Evolutionary conservation across 2,888 invertebrate species (phyloP).

Genomic region (Drosophila paramelanica): DNA sequence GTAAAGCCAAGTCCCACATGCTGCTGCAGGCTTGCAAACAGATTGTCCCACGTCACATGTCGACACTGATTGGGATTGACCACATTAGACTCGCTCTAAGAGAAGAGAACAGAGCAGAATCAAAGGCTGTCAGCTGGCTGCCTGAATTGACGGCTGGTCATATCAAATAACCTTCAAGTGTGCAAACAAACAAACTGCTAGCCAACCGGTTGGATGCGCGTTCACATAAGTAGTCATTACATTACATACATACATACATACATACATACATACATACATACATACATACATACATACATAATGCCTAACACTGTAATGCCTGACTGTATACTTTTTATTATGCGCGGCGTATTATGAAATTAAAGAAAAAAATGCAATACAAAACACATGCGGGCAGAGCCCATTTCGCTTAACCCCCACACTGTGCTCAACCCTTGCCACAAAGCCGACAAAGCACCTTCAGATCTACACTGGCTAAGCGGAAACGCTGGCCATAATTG

Average conservation of each 20-base stretch:
- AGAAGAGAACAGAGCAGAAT: slow-evolving; percentile 17
- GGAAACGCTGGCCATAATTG: too few species aligned
- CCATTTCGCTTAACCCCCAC: too few species aligned
- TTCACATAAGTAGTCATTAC: slow-evolving; percentile 41
- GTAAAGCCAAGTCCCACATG: slow-evolving; percentile 10
- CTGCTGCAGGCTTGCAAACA: slow-evolving; percentile 26
- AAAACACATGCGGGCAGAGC: too few species aligned
- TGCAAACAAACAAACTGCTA: slow-evolving; percentile 35
- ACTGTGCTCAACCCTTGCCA: too few species aligned
- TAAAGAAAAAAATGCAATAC: too few species aligned
- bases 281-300: background rate
- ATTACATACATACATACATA: background rate
- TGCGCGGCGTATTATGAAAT: slow-evolving; percentile 22
- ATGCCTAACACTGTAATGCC: slow-evolving; percentile 8
- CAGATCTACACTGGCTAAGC: too few species aligned
- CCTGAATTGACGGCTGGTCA: slow-evolving; percentile 32
- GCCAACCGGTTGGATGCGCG: slow-evolving; percentile 68
- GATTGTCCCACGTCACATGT: slow-evolving; percentile 42
- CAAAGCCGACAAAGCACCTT: too few species aligned
- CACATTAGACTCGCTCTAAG: slow-evolving; percentile 17
- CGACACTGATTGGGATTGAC: slow-evolving; percentile 40
- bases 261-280: too few species aligned
- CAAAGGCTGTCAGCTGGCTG: slow-evolving; percentile 31
- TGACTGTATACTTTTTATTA: slow-evolving; percentile 11
- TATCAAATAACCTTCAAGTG: slow-evolving; percentile 78